Base-by-base conservation (phyloP, 2,797 vertebrate species). In the Lutjanus argentimaculatus region DNA sequence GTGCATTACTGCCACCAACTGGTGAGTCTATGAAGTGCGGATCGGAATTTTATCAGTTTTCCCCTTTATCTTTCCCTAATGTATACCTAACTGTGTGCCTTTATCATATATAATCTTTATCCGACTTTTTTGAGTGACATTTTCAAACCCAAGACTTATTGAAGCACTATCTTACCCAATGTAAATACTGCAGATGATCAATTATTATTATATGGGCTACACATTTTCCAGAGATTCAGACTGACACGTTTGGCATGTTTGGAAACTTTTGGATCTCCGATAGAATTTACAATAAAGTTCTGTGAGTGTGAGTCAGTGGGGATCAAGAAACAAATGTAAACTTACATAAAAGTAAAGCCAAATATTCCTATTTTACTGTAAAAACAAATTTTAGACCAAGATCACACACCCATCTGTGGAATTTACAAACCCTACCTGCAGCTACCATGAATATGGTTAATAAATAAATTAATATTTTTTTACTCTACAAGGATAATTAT, bases 1-100 rank as follows among this genome's bases (percentile, higher is more conserved):
- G 1, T 0, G 2, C 52, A 14, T 36, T 67, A 78, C 17, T 79
- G 74, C 89, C 88, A 14, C 68, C 84, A 15, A 0, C 12, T 71
- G 90, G 68, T 43, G 14, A 48, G 13, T 6, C 46, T 14, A 4
- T 2, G 6, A 21, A 36, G 42, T 16, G 69, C 19, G 12, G 2
- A 4, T 58, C 11, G 36, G 1, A 17, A 36, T 42, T 43, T 43
- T 2, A 21, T 2, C 45, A 8, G 15, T 53, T 12, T n/a, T 48
- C 13, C 16, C 48, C 2, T 17, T 7, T 17, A 16, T 7, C 48
- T 16, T 16, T 5, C 16, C 6, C 16, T 7, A 43, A 43, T 4
- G 51, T n/a, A 8, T 52, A 19, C 8, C 51, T 11, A 43, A 43
- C 42, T 43, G 6, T 43, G 43, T 10, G 43, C 43, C 43, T 36